These are phyloP conservation scores for Psococerastis gibbosa DNA, from an alignment of 2,888 invertebrate genomes.

Conservation along the genomic window DNA sequence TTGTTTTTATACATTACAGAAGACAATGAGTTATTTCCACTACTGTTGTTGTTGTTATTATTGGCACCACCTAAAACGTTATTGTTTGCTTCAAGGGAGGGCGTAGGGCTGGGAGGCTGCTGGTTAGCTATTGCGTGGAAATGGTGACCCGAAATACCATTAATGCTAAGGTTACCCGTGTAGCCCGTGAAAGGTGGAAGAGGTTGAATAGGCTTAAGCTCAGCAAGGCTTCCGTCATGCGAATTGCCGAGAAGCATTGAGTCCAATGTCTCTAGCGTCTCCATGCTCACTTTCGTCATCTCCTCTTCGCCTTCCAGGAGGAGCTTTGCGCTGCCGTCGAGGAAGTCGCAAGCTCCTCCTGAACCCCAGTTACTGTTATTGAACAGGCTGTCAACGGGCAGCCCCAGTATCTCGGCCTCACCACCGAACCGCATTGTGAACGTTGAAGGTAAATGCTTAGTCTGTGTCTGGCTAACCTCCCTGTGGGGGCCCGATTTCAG, in stretches of 20 bases:
- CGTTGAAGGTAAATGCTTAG: conserved; percentile 18
- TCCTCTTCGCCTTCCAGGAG: conserved; percentile 20
- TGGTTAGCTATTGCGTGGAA: conserved; percentile 58
- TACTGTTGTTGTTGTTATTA: conserved; percentile 49
- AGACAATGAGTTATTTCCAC: conserved; percentile 27
- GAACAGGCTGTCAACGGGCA: conserved; percentile 44
- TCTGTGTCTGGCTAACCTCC: not conserved
- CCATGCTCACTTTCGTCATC: conserved; percentile 31
- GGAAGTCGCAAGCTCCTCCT: conserved; percentile 32
- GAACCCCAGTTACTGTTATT: conserved; percentile 48
- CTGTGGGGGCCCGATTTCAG: conserved; percentile 6
- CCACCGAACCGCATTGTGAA: conserved; percentile 22
- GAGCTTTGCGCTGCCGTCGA: conserved; percentile 35
- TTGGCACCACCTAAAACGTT: conserved; percentile 17
- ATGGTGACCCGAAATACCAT: conserved; percentile 73
- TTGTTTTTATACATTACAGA: conserved; percentile 15
- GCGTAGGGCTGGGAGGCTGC: conserved; percentile 24
- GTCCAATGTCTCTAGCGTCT: conserved; percentile 55
- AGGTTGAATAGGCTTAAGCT: conserved; percentile 69
- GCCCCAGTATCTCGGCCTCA: conserved; percentile 21
- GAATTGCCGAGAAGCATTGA: conserved; percentile 36
- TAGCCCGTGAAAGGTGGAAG: conserved; percentile 74
- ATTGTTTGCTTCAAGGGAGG: conserved; percentile 22
- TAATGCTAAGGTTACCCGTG: conserved; percentile 69
- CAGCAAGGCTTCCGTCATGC: conserved; percentile 47